Evolutionary conservation across 53 echinoderm and acorn worm genomes (phyloP).

Genomic region (Astropecten irregularis): DNA sequence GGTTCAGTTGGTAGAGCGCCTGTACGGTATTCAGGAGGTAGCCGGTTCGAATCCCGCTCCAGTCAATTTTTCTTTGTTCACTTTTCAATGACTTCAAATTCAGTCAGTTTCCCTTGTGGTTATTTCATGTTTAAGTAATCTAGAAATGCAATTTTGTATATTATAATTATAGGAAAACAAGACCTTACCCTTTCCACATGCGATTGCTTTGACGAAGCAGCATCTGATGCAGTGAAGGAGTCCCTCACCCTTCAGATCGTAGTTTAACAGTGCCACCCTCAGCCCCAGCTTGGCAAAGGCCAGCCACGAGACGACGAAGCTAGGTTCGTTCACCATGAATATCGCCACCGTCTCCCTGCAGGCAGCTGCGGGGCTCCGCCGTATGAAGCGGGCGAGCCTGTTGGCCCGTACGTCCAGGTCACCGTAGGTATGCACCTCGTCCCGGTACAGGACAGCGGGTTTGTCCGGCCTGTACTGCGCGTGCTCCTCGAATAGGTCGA

Average conservation of each 20-base stretch:
- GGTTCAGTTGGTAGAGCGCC: too few relatives aligned
- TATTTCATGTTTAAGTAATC: too few relatives aligned
- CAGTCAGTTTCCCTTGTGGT: too few relatives aligned
- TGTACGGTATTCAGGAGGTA: too few relatives aligned
- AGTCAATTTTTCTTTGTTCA: too few relatives aligned
- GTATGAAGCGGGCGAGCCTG: slow-evolving; percentile 56
- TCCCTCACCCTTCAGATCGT: slow-evolving; percentile 51
- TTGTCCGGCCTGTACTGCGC: slow-evolving; percentile 44
- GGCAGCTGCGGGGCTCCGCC: slow-evolving; percentile 18
- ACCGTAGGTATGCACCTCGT: slow-evolving; percentile 47
- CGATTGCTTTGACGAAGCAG: slow-evolving; percentile 40
- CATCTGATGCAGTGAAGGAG: slow-evolving; percentile 65
- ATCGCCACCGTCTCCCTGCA: too few relatives aligned
- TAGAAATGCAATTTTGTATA: too few relatives aligned
- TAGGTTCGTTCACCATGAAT: slow-evolving; percentile 65
- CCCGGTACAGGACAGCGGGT: slow-evolving; percentile 50
- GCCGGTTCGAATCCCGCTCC: too few relatives aligned
- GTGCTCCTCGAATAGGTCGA: slow-evolving; percentile 56
- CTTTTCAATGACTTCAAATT: too few relatives aligned
- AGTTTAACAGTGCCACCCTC: slow-evolving; percentile 57
- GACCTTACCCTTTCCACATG: slow-evolving; percentile 66
- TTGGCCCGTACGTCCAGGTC: slow-evolving; percentile 56
- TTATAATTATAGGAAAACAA: neutral
- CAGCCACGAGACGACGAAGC: slow-evolving; percentile 56
- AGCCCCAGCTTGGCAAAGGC: slow-evolving; percentile 64